Evolutionary conservation across 2,113 vertebrate species (phyloP).

Genomic region (Sula dactylatra): DNA sequence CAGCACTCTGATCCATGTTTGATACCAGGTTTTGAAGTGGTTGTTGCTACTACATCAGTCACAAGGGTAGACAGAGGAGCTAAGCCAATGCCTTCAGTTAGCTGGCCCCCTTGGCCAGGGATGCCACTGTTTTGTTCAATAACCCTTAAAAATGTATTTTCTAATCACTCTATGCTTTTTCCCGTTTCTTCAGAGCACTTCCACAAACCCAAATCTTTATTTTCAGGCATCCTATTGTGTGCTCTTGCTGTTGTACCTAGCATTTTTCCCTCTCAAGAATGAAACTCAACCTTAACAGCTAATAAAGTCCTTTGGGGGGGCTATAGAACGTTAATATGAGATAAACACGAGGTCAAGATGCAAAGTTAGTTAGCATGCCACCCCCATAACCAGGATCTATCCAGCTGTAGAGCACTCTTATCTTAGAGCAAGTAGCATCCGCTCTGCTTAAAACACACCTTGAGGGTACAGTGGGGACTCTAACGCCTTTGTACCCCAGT

Average conservation of each 20-base stretch:
- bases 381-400: background rate
- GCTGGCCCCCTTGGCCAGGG: background rate
- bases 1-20: background rate
- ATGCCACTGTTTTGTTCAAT: background rate
- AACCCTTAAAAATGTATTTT: background rate
- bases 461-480: background rate
- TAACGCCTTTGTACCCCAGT: background rate
- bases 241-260: background rate
- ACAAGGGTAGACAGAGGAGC: background rate
- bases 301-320: background rate
- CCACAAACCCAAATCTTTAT: background rate
- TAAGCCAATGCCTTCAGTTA: background rate
- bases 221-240: background rate
- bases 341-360: background rate
- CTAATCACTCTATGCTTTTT: background rate
- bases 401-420: background rate
- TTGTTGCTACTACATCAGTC: background rate
- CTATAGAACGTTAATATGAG: background rate
- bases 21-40: background rate
- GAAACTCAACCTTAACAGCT: background rate
- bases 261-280: background rate
- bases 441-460: background rate
- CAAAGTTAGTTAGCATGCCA: background rate
- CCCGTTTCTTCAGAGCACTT: background rate
- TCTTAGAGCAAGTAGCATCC: background rate